Conservation (phyloP, 2,113 vertebrate species). For the Psammodynastes pulverulentus region DNA sequence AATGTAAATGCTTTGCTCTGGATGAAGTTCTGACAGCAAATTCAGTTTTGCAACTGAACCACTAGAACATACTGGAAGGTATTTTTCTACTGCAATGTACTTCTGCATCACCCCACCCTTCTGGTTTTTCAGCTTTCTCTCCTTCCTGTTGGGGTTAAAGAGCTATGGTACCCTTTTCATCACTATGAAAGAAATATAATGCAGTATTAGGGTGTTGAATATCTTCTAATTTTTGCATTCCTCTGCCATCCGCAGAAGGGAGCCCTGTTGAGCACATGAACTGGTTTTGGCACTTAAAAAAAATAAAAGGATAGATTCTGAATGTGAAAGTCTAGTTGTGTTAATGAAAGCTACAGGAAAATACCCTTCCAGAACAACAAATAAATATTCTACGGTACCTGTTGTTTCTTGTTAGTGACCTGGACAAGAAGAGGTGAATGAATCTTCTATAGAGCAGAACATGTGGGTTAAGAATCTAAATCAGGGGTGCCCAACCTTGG, state of each 20-base stretch:
- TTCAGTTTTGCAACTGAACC: background rate
- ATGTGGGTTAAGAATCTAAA: background rate
- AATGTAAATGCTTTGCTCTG: background rate
- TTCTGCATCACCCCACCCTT: background rate
- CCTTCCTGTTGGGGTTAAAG: background rate
- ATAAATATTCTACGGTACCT: conserved; percentile 8
- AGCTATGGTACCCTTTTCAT: background rate
- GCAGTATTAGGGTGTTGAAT: background rate
- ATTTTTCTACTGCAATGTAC: background rate
- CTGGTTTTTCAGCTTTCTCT: background rate
- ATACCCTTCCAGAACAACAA: background rate
- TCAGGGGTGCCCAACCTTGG: background rate
- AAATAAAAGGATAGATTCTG: background rate
- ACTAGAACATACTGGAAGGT: background rate
- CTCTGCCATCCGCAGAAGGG: background rate
- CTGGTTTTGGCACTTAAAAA: background rate
- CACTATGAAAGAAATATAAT: background rate
- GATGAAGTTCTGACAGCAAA: background rate
- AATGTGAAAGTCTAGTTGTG: background rate
- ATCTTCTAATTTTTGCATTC: background rate
- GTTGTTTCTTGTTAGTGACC: conserved; percentile 35
- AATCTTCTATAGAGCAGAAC: conserved; percentile 33
- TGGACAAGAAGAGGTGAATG: conserved; percentile 13
- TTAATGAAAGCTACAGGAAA: background rate
- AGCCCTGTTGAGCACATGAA: background rate